Evolutionary conservation across 2,797 vertebrate genomes (phyloP), one percentile per base, ranked within the genome.

Genomic region (Graptemys geographica): DNA sequence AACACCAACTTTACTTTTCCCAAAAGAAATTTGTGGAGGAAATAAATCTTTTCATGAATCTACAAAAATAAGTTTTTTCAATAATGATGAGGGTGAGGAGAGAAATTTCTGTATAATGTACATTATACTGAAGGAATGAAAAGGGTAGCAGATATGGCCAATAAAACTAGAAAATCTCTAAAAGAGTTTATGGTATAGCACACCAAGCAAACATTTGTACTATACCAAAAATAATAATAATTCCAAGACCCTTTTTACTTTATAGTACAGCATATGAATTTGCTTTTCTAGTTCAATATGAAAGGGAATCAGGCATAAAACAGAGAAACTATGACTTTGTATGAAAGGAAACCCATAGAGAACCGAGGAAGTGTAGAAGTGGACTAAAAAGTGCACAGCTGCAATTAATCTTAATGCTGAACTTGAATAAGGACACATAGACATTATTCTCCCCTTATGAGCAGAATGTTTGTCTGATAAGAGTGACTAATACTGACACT

Each of bases 161-260:
- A 83, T 84, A 89, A 97, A 97, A 90, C 6, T 4, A 91, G 51
- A 18, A 47, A 83, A 91, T 83, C 95, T 90, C 81, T 89, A 87
- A 96, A 94, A 90, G 33, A 92, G 4, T 82, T 87, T 53, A 78
- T 89, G 72, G 27, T 12, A 83, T 37, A 95, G 69, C 84, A 94
- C 83, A 81, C 2, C 7, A 27, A 93, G 55, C 96, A 93, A 2
- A 80, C 59, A 6, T 31, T 88, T 62, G 23, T 72, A 49, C 86
- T 76, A 78, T 37, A 86, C 19, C 80, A 62, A 96, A 97, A 96
- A 95, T 88, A 93, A 72, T 90, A 95, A 94, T 76, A 89, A 74
- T 89, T 96, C 90, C 93, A 90, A 96, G 86, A 93, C 88, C 37
- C 94, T 76, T 90, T 97, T 79, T 47, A 87, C 95, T 95, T 96